Evolutionary conservation across 2,113 vertebrate species (phyloP).

Genomic region (Chionodraco myersi): DNA sequence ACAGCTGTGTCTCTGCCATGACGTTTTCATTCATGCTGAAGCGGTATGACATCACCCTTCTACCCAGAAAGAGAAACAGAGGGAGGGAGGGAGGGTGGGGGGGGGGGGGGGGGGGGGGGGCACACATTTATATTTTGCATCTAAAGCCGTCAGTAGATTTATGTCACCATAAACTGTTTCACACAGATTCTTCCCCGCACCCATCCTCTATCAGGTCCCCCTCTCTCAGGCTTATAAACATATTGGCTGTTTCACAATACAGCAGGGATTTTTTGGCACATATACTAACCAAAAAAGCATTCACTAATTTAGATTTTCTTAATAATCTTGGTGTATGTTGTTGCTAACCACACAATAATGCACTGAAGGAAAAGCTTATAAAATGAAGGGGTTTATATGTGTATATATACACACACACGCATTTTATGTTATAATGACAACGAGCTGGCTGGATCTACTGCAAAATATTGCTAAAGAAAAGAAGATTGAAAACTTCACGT

Average conservation of each 20-base stretch:
- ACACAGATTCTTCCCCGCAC: constrained; percentile 29
- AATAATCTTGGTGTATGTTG: too few relatives aligned
- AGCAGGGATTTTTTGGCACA: too few relatives aligned
- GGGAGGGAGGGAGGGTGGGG: too few relatives aligned
- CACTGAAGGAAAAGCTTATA: too few relatives aligned
- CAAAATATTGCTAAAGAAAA: neutral
- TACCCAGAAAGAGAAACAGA: constrained; percentile 36
- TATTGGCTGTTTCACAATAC: constrained; percentile 1
- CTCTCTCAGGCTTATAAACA: constrained; percentile 14
- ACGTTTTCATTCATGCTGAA: constrained; percentile 68
- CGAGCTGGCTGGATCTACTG: too few relatives aligned
- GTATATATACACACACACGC: too few relatives aligned
- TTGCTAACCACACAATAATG: too few relatives aligned
- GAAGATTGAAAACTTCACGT: neutral
- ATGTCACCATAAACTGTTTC: constrained; percentile 42
- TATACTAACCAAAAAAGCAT: too few relatives aligned
- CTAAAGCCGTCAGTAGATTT: constrained; percentile 57
- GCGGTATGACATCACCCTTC: constrained; percentile 72
- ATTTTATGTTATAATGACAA: too few relatives aligned
- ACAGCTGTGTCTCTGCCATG: constrained; percentile 74
- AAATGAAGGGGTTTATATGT: too few relatives aligned
- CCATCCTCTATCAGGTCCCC: constrained; percentile 6
- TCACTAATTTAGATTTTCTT: too few relatives aligned
- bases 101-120: neutral
- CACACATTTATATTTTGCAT: constrained; percentile 62